Evolutionary conservation across 2,113 vertebrate species (phyloP).

Genomic region (Hippocampus zosterae): DNA sequence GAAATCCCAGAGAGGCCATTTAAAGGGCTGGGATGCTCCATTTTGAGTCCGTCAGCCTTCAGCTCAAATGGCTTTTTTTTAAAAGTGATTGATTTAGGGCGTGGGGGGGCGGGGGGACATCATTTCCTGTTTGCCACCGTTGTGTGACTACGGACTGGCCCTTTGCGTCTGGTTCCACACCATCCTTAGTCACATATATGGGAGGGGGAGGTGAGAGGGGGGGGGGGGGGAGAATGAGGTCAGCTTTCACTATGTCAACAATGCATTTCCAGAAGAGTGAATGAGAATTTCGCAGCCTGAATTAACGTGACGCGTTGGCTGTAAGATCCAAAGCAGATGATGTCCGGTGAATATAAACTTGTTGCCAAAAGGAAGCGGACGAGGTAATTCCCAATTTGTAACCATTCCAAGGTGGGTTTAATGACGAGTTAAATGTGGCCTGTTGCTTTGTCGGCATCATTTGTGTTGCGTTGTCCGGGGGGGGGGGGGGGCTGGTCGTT

Average conservation of each 20-base stretch:
- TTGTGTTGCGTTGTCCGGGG: neutral
- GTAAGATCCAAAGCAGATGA: too few relatives aligned
- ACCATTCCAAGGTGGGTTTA: neutral
- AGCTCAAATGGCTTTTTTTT: conserved; percentile 25
- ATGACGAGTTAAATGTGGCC: neutral
- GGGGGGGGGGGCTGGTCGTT: neutral
- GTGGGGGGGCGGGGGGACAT: conserved; percentile 5
- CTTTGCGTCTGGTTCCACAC: neutral
- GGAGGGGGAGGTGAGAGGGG: neutral
- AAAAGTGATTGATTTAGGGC: conserved; percentile 27
- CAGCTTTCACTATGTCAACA: neutral
- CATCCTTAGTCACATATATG: neutral
- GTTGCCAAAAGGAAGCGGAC: neutral
- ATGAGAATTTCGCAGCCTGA: neutral
- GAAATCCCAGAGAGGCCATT: conserved; percentile 40
- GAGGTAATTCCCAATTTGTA: neutral
- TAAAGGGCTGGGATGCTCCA: conserved; percentile 35
- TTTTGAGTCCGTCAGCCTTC: conserved; percentile 34
- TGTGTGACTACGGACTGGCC: conserved; percentile 10
- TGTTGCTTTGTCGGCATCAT: neutral
- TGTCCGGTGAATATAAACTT: neutral
- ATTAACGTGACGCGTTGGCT: neutral
- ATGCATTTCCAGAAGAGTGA: neutral
- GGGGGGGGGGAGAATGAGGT: neutral
- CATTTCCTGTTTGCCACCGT: conserved; percentile 18